phyloP scores from a whole-genome alignment of 1,140 invertebrate species.

The Drosophila busckii region DNA sequence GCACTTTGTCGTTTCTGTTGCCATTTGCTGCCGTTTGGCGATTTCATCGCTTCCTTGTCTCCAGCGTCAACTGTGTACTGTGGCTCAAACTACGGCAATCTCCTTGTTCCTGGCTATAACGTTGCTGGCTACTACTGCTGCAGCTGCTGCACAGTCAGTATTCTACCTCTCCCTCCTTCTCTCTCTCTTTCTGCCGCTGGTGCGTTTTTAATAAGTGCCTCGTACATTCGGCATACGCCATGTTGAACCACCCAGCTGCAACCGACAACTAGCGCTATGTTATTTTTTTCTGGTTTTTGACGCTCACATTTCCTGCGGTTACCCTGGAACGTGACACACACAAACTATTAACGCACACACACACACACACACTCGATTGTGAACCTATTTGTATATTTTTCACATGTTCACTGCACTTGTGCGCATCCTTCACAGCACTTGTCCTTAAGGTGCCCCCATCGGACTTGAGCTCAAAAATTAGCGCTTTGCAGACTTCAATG shows the following conservation, averaged over 20 bases:
- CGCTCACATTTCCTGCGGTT: conserved; percentile 27
- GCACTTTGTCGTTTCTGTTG: conserved; percentile 61
- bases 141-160: conserved; percentile 9
- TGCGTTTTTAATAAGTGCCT: conserved; percentile 49
- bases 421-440: conserved; percentile 31
- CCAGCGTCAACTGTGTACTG: no score
- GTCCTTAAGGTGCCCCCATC: conserved; percentile 26
- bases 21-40: conserved; percentile 7
- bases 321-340: conserved; percentile 9
- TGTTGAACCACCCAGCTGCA: conserved; percentile 21
- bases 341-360: not conserved
- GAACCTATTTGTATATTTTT: not conserved
- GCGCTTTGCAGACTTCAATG: conserved; percentile 42
- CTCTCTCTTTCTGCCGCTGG: conserved; percentile 14
- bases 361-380: not conserved
- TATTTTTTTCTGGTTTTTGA: conserved; percentile 22
- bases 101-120: conserved; percentile 11
- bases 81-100: not conserved
- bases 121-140: conserved; percentile 24
- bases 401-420: conserved; percentile 35
- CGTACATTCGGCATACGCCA: conserved; percentile 36
- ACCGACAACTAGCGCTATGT: conserved; percentile 28
- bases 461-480: conserved; percentile 55
- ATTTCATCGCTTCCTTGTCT: conserved; percentile 9
- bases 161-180: conserved; percentile 9